A percentile compares a stretch with the other conserved stretches of the same genome.
These are phyloP conservation scores for Hoplodrina ambigua DNA, from an alignment of 2,888 invertebrate genomes.

Conservation along the genomic window DNA sequence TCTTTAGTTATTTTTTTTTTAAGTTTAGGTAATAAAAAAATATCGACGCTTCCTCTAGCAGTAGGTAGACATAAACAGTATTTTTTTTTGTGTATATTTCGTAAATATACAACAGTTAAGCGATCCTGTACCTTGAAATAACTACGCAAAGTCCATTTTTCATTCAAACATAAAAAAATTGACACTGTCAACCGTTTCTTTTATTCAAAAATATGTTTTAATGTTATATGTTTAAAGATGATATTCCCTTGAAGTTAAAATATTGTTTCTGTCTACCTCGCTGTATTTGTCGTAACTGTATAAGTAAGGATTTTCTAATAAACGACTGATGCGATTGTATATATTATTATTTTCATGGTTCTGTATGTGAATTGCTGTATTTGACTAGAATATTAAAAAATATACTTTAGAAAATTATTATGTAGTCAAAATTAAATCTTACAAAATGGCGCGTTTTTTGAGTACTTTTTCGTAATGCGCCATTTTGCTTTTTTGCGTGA, in stretches of 20 bases:
- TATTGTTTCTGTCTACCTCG: slow-evolving; percentile 30
- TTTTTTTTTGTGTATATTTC: not conserved
- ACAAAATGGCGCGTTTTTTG: not conserved
- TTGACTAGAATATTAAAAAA: slow-evolving; percentile 17
- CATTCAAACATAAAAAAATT: not conserved
- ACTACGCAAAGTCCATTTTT: not conserved
- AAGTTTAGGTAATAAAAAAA: slow-evolving; percentile 56
- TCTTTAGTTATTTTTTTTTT: slow-evolving; percentile 47
- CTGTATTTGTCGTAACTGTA: slow-evolving; percentile 40
- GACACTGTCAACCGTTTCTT: not conserved
- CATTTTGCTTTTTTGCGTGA: slow-evolving; percentile 15
- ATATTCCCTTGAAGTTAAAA: not conserved
- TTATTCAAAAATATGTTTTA: not conserved
- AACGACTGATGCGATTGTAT: slow-evolving; percentile 67
- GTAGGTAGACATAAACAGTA: slow-evolving; percentile 22
- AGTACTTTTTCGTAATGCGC: not conserved
- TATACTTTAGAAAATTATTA: slow-evolving; percentile 17
- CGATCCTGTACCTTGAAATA: not conserved
- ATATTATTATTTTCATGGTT: slow-evolving; percentile 57
- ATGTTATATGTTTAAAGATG: not conserved
- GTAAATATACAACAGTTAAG: too few relatives aligned
- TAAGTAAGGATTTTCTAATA: slow-evolving; percentile 56
- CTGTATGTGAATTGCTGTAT: slow-evolving; percentile 55
- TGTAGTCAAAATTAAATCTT: slow-evolving; percentile 41
- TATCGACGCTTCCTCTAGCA: slow-evolving; percentile 38